phyloP scores from a whole-genome alignment of 2,888 invertebrate species.

The Drosophila paucipuncta region DNA sequence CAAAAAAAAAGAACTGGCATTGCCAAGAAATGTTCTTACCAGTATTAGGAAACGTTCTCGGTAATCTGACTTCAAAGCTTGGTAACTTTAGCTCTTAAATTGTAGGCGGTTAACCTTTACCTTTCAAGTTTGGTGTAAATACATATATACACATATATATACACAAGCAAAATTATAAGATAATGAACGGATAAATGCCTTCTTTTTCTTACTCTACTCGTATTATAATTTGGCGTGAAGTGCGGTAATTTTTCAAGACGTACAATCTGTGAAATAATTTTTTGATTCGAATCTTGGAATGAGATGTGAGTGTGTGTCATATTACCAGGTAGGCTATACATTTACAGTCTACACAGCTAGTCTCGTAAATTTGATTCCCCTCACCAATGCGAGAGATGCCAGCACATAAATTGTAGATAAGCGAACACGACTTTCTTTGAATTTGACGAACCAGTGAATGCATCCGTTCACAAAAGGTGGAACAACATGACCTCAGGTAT shows the following conservation, averaged over 20 bases:
- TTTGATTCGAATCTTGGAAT: background rate
- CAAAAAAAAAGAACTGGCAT: background rate
- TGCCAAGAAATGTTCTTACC: background rate
- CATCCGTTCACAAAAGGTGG: background rate
- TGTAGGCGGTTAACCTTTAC: background rate
- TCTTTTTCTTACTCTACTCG: background rate
- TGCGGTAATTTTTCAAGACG: background rate
- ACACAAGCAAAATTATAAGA: background rate
- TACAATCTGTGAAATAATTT: background rate
- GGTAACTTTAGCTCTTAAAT: background rate
- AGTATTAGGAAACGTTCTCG: background rate
- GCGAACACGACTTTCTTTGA: background rate
- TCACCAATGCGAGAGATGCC: no score
- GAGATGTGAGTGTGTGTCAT: background rate
- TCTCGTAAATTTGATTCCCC: background rate
- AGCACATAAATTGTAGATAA: conserved; percentile 2
- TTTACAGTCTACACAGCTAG: background rate
- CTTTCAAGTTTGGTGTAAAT: background rate
- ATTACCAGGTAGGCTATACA: background rate
- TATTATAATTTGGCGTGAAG: background rate
- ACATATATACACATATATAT: no score
- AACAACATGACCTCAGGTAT: conserved; percentile 58
- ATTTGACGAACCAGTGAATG: background rate
- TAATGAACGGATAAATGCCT: no score
- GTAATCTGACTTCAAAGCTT: background rate